These are phyloP conservation scores for Onthophagus taurus DNA, from an alignment of 1,140 invertebrate genomes.

Conservation along the genomic window DNA sequence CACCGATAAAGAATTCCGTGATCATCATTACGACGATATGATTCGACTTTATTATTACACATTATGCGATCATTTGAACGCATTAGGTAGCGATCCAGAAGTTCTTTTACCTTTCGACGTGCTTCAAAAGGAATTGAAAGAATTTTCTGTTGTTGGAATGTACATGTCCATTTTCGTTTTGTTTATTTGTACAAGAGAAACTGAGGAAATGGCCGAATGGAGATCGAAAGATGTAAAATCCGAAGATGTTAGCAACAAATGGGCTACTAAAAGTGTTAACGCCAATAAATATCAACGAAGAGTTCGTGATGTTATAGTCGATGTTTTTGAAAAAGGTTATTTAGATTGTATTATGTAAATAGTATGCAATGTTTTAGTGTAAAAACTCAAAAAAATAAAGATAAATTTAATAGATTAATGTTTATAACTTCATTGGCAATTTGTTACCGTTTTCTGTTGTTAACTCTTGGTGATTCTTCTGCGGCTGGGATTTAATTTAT, in stretches of 20 bases:
- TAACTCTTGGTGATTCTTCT: too few relatives aligned
- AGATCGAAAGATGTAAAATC: not conserved
- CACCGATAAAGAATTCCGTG: not conserved
- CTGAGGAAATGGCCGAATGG: not conserved
- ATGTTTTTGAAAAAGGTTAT: not conserved
- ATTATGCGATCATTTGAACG: not conserved
- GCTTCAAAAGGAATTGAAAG: conserved; percentile 9
- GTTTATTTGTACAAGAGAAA: not conserved
- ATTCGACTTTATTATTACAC: conserved; percentile 9
- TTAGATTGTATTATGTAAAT: conserved; percentile 1
- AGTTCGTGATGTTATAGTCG: not conserved
- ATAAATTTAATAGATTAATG: too few relatives aligned
- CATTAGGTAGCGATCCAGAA: conserved; percentile 10
- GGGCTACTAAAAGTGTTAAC: conserved; percentile 1
- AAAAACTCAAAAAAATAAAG: too few relatives aligned
- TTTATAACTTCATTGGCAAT: too few relatives aligned
- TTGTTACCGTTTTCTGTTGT: too few relatives aligned
- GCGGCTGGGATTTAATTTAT: too few relatives aligned
- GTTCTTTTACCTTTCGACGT: conserved; percentile 2
- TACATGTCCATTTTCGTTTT: not conserved
- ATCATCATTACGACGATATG: conserved; percentile 8
- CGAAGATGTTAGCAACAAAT: not conserved
- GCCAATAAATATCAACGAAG: not conserved
- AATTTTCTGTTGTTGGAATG: conserved; percentile 3
- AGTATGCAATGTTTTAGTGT: too few relatives aligned